Base-by-base conservation (phyloP, 2,113 vertebrate genomes). In the Nothobranchius kuhntae region DNA sequence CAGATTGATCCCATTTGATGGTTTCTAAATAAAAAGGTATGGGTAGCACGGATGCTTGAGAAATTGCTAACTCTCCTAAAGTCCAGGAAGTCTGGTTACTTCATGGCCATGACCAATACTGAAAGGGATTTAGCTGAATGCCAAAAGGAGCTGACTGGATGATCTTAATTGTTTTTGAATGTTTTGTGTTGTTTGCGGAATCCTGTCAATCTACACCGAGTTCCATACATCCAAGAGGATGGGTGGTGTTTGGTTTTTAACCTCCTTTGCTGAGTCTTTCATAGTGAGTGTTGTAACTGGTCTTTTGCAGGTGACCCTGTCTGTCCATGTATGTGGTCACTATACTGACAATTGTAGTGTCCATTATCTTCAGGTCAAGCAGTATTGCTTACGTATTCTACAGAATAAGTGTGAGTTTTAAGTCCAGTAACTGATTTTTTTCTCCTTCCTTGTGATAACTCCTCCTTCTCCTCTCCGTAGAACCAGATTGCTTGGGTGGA, bases 221-320 rank as follows among this genome's bases (percentile, higher is more conserved):
- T 15, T 70, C 15, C 73, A 81, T 66, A 87, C 85, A 0, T 88
- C 89, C 55, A 90, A 91, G 72, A 90, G 72, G 79, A 86, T 81
- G 84, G 86, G 89, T 68, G 1, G 64, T 59, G 10, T 47, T 11
- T 35, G 30, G 9, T 36, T 2, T 60, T 75, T 71, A 21, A 26
- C 24, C 14, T 9, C 24, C 13, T 30, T 66, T 40, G 21, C 2
- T 55, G 13, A 21, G 4, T 46, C 10, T 9, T 14, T 61, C 10
- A 57, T 1, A 38, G 13, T 68, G 8, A 64, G 12, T 38, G 5
- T 55, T 26, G 36, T 36, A 2, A 50, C 15, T 30, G 21, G 0
- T 73, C 17, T 69, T 53, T 68, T 46, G 24, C 67, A 91, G 90
- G 81, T 89, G 68, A 89, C 87, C 2, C 59, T 83, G 79, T 65